These are phyloP conservation scores for Watsonalla binaria DNA, from an alignment of 2,888 invertebrate species.

Conservation along the genomic window DNA sequence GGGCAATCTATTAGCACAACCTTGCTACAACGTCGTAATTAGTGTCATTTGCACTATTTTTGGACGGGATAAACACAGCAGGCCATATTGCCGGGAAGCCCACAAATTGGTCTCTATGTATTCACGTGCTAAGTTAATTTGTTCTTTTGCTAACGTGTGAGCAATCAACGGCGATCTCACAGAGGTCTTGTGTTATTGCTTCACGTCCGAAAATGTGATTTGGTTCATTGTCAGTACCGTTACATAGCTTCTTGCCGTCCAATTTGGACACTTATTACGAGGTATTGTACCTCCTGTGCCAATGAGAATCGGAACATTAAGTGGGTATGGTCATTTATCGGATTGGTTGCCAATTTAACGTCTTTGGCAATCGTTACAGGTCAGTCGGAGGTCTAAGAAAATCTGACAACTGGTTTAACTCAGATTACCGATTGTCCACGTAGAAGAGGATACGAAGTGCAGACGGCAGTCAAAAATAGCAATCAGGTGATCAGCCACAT, in stretches of 20 bases:
- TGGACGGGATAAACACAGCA: conserved; percentile 73
- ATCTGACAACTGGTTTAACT: no score
- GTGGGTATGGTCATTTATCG: neutral
- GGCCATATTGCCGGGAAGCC: conserved; percentile 60
- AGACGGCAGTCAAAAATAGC: no score
- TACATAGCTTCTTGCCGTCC: conserved; percentile 23
- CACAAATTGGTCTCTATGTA: conserved; percentile 66
- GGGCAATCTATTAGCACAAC: conserved; percentile 63
- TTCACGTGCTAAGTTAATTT: conserved; percentile 73
- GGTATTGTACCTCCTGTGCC: conserved; percentile 7
- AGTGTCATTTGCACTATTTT: conserved; percentile 77
- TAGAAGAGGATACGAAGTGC: no score
- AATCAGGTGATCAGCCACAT: no score
- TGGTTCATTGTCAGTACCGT: conserved; percentile 42
- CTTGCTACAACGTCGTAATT: conserved; percentile 64
- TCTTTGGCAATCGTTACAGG: no score
- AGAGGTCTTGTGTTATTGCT: conserved; percentile 41
- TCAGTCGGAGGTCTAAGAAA: no score
- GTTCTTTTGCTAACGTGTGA: conserved; percentile 75
- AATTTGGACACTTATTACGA: conserved; percentile 24
- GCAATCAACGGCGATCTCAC: conserved; percentile 52
- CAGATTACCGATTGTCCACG: no score
- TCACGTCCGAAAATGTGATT: conserved; percentile 37
- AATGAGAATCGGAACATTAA: neutral
- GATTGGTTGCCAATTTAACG: no score